Percentiles rank a stretch among this genome's conserved stretches.
phyloP scores from a whole-genome alignment of 1,140 invertebrate species.

The Drosophila willistoni region DNA sequence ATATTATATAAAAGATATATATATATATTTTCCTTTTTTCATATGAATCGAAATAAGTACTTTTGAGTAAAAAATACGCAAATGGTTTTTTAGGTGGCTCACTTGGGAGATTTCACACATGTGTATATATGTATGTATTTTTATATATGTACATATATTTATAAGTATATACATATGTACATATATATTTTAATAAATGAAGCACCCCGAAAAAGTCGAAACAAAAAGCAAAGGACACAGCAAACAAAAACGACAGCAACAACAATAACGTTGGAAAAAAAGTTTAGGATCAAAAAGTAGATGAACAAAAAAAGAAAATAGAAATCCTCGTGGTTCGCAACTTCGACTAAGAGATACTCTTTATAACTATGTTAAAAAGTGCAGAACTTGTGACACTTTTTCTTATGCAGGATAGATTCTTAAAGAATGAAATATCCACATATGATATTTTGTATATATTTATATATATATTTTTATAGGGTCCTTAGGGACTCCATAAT shows the following conservation, averaged over 20 bases:
- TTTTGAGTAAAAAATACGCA: no score
- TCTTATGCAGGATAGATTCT: no score
- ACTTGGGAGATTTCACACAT: no score
- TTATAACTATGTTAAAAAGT: no score
- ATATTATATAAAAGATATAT: conserved; percentile 25
- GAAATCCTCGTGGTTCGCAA: background rate
- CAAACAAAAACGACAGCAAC: conserved; percentile 32
- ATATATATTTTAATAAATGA: conserved; percentile 63
- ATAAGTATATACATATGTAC: conserved; percentile 26
- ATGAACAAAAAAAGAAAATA: conserved; percentile 24
- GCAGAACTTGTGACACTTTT: no score
- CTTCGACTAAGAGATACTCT: background rate
- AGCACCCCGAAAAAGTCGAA: conserved; percentile 37
- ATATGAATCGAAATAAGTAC: no score
- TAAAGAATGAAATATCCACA: no score
- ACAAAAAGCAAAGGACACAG: conserved; percentile 57
- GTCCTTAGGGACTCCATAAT: no score
- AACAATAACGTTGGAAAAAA: conserved; percentile 22
- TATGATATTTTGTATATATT: no score
- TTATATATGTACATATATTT: background rate
- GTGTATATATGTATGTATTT: background rate
- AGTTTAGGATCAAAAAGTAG: conserved; percentile 53
- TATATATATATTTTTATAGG: no score
- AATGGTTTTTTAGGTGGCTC: no score
- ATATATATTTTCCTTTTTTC: background rate